Evolutionary conservation across 2,113 vertebrate genomes (phyloP).

Genomic region (Brevimyrus niger): DNA sequence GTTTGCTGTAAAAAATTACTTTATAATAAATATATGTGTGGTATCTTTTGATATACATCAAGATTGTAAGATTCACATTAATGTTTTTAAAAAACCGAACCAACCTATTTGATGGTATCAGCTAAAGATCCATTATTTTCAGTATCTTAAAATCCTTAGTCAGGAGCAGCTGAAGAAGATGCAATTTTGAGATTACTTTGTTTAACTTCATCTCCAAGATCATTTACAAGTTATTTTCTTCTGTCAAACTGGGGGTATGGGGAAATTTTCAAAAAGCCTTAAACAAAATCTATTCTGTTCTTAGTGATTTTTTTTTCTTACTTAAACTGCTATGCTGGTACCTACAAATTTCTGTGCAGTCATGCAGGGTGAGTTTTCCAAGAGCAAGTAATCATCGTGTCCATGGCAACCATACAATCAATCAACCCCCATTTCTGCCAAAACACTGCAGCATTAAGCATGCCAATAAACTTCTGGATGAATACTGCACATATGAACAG

Average conservation of each 20-base stretch:
- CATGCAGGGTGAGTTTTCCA: not conserved
- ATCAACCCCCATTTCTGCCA: not conserved
- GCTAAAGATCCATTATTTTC: not conserved
- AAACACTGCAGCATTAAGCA: not conserved
- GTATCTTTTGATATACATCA: not conserved
- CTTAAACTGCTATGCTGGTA: not conserved
- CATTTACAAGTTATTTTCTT: not conserved
- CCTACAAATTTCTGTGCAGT: not conserved
- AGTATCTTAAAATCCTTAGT: not conserved
- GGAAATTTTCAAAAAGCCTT: not conserved
- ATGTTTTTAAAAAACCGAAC: not conserved
- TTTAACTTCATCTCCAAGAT: not conserved
- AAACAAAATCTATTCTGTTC: not conserved
- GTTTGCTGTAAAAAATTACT: not conserved
- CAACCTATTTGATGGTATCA: not conserved
- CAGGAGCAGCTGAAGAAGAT: not conserved
- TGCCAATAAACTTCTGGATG: not conserved
- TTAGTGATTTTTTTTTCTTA: not conserved
- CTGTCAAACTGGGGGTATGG: not conserved
- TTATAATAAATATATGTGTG: not conserved
- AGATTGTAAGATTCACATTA: not conserved
- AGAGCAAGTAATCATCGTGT: not conserved
- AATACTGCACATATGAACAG: not conserved
- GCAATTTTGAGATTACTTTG: not conserved
- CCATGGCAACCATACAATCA: not conserved